A percentile compares a stretch with the other conserved stretches of the same genome.
Evolutionary conservation across 1,140 invertebrate genomes (phyloP).

Genomic region (Meloidogyne hapla): DNA sequence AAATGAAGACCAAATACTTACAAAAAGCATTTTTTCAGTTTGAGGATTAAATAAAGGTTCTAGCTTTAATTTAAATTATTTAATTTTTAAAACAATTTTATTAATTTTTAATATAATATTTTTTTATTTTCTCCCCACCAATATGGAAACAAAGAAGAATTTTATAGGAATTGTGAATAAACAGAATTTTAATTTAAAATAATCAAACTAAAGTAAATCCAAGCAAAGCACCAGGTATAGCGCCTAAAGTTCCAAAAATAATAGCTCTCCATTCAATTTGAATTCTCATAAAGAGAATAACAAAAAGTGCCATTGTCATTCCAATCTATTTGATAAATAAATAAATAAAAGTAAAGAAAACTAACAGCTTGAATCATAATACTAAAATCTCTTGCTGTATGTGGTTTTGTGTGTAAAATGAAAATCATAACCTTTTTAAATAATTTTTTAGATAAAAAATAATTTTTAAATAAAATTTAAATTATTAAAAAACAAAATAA

Average conservation of each 20-base stretch:
- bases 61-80: conserved; percentile 24
- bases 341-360: neutral
- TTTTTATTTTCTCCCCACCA: too few species aligned
- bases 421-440: conserved; percentile 48
- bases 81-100: too few species aligned
- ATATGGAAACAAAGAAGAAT: too few species aligned
- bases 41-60: conserved; percentile 35
- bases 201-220: conserved; percentile 34
- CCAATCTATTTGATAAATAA: conserved; percentile 25
- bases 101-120: too few species aligned
- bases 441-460: neutral
- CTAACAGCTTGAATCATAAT: conserved; percentile 43
- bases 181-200: neutral
- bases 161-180: too few species aligned
- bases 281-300: conserved; percentile 45
- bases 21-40: conserved; percentile 42
- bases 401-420: conserved; percentile 37
- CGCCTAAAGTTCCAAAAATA: conserved; percentile 31
- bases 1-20: conserved; percentile 47
- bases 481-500: neutral
- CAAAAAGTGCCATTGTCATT: conserved; percentile 37
- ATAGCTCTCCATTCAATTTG: conserved; percentile 46
- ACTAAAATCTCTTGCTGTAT: conserved; percentile 40
- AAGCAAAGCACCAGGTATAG: conserved; percentile 45
- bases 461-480: too few species aligned